These are phyloP conservation scores for Bostrychus sinensis DNA, from an alignment of 2,113 vertebrate genomes.

Conservation along the genomic window DNA sequence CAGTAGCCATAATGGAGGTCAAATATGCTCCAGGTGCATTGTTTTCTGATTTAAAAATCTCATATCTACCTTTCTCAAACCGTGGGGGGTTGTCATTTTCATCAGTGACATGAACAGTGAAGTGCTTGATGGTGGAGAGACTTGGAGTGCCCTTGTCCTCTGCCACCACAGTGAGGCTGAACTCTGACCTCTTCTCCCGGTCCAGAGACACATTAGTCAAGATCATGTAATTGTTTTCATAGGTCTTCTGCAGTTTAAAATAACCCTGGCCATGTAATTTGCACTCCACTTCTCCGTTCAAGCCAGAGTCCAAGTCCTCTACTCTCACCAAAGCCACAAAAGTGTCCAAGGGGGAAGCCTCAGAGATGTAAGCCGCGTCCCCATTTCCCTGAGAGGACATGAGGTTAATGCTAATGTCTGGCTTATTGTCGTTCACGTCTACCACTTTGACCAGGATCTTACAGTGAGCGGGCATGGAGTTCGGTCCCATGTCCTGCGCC, in stretches of 20 bases:
- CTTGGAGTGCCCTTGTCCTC: constrained; percentile 92
- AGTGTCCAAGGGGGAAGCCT: constrained; percentile 88
- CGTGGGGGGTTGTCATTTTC: constrained; percentile 96
- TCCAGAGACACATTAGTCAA: constrained; percentile 92
- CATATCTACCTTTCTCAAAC: constrained; percentile 91
- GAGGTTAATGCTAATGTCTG: constrained; percentile 91
- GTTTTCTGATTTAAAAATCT: constrained; percentile 94
- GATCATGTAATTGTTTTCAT: constrained; percentile 97
- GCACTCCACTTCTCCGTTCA: constrained; percentile 91
- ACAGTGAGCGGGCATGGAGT: constrained; percentile 96
- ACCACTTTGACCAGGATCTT: constrained; percentile 94
- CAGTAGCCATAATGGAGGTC: constrained; percentile 89
- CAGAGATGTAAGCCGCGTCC: constrained; percentile 89
- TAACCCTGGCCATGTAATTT: constrained; percentile 91
- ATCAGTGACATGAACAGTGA: constrained; percentile 92
- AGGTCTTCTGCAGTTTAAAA: constrained; percentile 93
- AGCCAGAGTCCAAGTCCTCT: constrained; percentile 91
- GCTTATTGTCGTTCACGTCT: constrained; percentile 98
- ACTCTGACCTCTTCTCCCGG: constrained; percentile 93
- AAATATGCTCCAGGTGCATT: constrained; percentile 92
- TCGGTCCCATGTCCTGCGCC: constrained; percentile 95
- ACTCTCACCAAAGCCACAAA: constrained; percentile 95
- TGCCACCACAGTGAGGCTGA: constrained; percentile 92
- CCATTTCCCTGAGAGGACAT: constrained; percentile 92
- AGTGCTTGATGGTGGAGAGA: constrained; percentile 92